A percentile compares a stretch with the other conserved stretches of the same genome.
These are phyloP conservation scores for Montipora efflorescens DNA, from an alignment of 64 coral and sea anemone species.

Conservation along the genomic window DNA sequence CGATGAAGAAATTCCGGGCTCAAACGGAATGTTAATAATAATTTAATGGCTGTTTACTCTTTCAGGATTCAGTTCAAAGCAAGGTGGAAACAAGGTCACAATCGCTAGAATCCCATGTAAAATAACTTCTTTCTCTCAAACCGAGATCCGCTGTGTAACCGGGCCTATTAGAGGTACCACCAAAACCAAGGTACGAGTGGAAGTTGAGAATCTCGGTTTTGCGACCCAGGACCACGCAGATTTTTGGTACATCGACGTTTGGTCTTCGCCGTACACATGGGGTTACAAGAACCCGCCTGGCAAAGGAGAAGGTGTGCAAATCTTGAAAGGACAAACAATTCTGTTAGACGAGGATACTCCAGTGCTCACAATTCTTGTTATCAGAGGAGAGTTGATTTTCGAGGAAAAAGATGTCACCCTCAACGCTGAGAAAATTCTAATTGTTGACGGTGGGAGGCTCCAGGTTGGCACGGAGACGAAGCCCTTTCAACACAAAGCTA, in stretches of 20 bases:
- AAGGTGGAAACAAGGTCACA: slow-evolving; percentile 56
- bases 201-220: slow-evolving; percentile 53
- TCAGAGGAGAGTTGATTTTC: slow-evolving; percentile 78
- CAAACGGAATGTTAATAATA: no score
- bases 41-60: not conserved
- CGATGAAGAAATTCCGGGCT: no score
- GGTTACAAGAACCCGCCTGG: slow-evolving; percentile 62
- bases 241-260: slow-evolving; percentile 84
- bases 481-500: slow-evolving; percentile 83
- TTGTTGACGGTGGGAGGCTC: slow-evolving; percentile 70
- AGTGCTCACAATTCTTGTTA: slow-evolving; percentile 70
- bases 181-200: slow-evolving; percentile 56
- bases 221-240: slow-evolving; percentile 68
- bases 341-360: slow-evolving; percentile 72
- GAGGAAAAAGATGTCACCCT: slow-evolving; percentile 79
- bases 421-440: slow-evolving; percentile 79
- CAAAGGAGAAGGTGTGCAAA: slow-evolving; percentile 63
- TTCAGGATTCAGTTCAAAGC: slow-evolving; percentile 63
- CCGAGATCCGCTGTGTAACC: slow-evolving; percentile 68
- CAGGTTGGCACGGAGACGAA: slow-evolving; percentile 76
- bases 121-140: slow-evolving; percentile 57
- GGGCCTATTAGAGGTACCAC: slow-evolving; percentile 53
- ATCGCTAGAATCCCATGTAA: slow-evolving; percentile 60
- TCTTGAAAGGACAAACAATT: slow-evolving; percentile 77
- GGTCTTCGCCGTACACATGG: slow-evolving; percentile 83